Evolutionary conservation across 2,797 vertebrate genomes (phyloP), one percentile per base, ranked within the genome.

Genomic region (Hyperoplus lanceolatus): DNA sequence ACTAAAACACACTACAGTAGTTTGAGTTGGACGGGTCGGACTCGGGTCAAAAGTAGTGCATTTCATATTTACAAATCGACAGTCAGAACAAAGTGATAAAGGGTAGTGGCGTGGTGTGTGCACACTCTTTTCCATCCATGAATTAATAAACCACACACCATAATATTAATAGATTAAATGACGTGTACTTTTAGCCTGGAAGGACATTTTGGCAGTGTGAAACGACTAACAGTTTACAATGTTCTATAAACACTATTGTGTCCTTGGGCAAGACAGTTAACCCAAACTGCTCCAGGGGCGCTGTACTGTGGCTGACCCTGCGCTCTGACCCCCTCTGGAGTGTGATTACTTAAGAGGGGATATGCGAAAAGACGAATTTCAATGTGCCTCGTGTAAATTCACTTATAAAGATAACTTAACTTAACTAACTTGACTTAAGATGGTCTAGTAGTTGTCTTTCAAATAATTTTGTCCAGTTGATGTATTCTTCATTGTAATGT

Each of bases 41-140:
- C 29, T 29, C 29, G 46, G 5, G 39, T 68, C 49, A 42, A 13
- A 9, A 64, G 74, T 84, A 84, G 86, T 86, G 83, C 66, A 41
- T 79, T 76, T 60, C 11, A 58, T 50, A 67, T 36, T 65, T 7
- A 73, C 8, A 57, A 49, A 57, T 3, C 5, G 1, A 55, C 21
- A 61, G 41, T 38, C 1, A 42, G 36, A 15, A 74, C 49, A 49
- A 57, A 68, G 3, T 49, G 0, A 62, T 57, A 6, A n/a, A 60
- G 55, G 43, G 57, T 46, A 63, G 39, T 55, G 42, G 14, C 62
- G 46, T 39, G 46, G 14, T 65, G 46, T 65, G 46, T 39, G 46
- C 8, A 4, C 21, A 15, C 16, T 13, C 5, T 48, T 73, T 55
- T 58, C 8, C 21, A 59, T 13, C 58, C 6, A 11, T 43, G 42